Base-by-base conservation (phyloP, 2,888 invertebrate genomes). In the Spialia ferax region DNA sequence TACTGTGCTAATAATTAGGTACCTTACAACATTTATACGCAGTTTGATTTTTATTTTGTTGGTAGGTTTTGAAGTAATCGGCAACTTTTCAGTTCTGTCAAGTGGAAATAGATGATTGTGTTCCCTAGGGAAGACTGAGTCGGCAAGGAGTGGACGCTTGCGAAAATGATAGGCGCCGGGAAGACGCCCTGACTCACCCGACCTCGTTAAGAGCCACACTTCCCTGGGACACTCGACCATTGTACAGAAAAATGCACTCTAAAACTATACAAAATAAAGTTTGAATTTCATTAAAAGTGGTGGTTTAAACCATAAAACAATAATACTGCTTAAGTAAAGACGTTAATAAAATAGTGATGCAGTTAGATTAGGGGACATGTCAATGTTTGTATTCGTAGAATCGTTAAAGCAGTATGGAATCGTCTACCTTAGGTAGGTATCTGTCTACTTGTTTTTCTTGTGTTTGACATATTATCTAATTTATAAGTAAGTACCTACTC, bases 151-250 rank as follows among this genome's bases (percentile, higher is more conserved):
- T 78, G 78, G 74, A 79, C 75, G 73, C 71, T 72, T 70, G 77
- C 76, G 75, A 74, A 81, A 75, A 77, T 79, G 75, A 72, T 78
- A 78, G 89, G 88, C 89, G 90, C 90, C 90, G 82, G 79, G 81
- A 79, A 79, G 88, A 77, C 89, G 89, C 75, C 85, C 76, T 89
- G 90, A 90, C 80, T 90, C 89, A 90, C 77, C 71, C 79, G 88
- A 79, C 88, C 89, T 85, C 86, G 77, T 88, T 90, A 83, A 80
- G 75, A 73, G 73, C 74, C 71, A 72, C 74, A 74, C 75, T 77
- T 77, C 73, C 77, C 77, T 72, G 74, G 75, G 75, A 78, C 71
- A 74, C 71, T 74, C 65, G 72, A 59, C 54, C 13, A 26, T 48
- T 69, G 66, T 72, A 73, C 70, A 57, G 71, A 66, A 77, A 76